Conservation (phyloP, 2,113 vertebrate species). For the Chunga burmeisteri region DNA sequence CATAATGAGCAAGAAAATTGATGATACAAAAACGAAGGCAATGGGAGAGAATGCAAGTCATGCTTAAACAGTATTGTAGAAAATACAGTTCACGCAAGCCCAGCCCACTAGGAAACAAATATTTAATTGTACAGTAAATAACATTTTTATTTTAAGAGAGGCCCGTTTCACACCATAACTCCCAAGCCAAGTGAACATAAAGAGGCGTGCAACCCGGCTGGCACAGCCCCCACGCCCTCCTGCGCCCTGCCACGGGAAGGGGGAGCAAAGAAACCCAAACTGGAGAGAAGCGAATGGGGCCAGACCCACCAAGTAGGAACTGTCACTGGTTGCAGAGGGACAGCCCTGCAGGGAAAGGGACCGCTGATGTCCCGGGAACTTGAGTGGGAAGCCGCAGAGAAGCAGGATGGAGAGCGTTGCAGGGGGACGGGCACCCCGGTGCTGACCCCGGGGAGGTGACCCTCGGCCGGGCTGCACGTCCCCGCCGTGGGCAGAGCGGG, state of each 20-base stretch:
- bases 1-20: background rate
- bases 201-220: background rate
- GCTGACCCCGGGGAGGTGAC: background rate
- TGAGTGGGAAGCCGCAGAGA: background rate
- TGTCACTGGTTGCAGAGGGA: background rate
- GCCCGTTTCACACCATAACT: background rate
- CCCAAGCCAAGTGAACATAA: background rate
- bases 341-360: background rate
- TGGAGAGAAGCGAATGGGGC: background rate
- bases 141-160: background rate
- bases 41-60: background rate
- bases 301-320: background rate
- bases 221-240: background rate
- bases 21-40: background rate
- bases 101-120: background rate
- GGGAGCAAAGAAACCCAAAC: background rate
- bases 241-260: fast-evolving
- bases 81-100: background rate
- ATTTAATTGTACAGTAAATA: conserved; percentile 36
- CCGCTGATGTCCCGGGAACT: fast-evolving
- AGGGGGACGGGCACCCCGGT: fast-evolving
- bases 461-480: background rate
- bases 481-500: background rate
- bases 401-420: fast-evolving
- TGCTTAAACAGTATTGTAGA: background rate